Evolutionary conservation across 2,113 vertebrate genomes (phyloP).

Genomic region (Toxostoma redivivum): DNA sequence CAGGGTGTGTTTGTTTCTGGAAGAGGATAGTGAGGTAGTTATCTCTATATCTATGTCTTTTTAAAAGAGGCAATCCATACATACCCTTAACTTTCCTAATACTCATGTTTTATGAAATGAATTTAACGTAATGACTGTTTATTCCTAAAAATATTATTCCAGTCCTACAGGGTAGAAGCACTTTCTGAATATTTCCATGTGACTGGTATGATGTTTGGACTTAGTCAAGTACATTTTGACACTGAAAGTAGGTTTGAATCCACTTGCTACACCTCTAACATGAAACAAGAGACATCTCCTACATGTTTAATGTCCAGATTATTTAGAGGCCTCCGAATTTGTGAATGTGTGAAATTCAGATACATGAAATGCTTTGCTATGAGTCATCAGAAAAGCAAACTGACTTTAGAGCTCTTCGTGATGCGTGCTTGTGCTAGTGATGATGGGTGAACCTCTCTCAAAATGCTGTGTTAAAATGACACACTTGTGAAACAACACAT

Average conservation of each 20-base stretch:
- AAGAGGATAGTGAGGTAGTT: background rate
- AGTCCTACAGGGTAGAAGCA: background rate
- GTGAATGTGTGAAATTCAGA: background rate
- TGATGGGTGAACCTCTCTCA: background rate
- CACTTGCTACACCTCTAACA: background rate
- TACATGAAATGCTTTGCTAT: background rate
- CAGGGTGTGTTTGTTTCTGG: background rate
- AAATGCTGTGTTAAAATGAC: background rate
- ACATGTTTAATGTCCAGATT: background rate
- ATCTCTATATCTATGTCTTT: background rate
- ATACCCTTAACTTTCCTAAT: background rate
- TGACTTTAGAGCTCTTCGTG: background rate
- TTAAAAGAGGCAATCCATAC: background rate
- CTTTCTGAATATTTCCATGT: background rate
- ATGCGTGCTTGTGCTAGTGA: background rate
- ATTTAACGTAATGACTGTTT: background rate
- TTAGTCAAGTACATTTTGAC: background rate
- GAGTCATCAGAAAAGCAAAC: background rate
- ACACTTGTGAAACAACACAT: background rate
- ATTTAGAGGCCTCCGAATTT: background rate
- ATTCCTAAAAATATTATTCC: background rate
- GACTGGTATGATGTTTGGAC: background rate
- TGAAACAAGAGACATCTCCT: background rate
- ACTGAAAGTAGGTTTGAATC: background rate
- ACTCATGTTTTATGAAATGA: background rate